phyloP scores from a whole-genome alignment of 53 echinoderm and acorn worm genomes.

The Patiria pectinifera region DNA sequence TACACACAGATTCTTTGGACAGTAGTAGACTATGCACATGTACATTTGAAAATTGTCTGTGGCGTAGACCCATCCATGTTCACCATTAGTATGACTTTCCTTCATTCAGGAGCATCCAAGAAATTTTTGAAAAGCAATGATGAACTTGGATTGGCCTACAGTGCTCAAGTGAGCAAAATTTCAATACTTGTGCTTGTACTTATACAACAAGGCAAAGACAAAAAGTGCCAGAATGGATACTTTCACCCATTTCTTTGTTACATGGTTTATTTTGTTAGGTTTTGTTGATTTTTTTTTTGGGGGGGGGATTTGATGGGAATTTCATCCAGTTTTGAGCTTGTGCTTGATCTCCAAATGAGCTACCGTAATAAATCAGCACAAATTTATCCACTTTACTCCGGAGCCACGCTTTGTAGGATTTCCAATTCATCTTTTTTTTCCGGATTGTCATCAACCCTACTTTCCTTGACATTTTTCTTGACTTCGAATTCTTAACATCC shows the following conservation, averaged over 20 bases:
- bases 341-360: neutral
- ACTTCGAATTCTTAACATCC: too few species aligned
- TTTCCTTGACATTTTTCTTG: too few species aligned
- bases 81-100: too few species aligned
- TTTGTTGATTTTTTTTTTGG: neutral
- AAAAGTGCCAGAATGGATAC: constrained; percentile 24
- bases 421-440: neutral
- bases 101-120: too few species aligned
- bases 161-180: neutral
- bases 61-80: too few species aligned
- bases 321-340: neutral
- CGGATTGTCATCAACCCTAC: neutral
- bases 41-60: too few species aligned
- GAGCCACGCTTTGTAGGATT: neutral
- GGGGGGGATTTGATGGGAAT: neutral
- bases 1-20: too few species aligned
- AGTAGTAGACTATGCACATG: too few species aligned
- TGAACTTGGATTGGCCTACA: neutral
- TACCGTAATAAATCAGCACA: neutral
- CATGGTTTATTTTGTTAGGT: neutral
- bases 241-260: neutral
- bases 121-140: too few species aligned
- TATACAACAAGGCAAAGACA: neutral
- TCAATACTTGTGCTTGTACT: neutral
- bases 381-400: neutral